Evolutionary conservation across 2,797 vertebrate genomes (phyloP).

Genomic region (Mallotus villosus): DNA sequence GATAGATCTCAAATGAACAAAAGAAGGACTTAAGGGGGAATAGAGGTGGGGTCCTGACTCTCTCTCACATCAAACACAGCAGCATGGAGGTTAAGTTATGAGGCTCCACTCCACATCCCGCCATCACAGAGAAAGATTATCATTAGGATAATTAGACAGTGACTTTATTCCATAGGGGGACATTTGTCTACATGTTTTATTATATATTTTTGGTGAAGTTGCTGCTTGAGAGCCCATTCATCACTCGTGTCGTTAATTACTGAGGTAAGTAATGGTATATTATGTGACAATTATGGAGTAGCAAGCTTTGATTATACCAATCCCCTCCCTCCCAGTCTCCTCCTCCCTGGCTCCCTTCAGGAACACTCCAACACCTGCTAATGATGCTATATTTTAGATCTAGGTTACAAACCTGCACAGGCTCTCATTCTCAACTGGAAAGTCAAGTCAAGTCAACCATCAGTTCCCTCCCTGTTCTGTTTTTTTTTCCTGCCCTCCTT

Average conservation of each 20-base stretch:
- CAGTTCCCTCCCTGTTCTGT: slow-evolving; percentile 57
- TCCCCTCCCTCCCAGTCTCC: background rate
- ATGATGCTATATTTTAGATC: too few species aligned
- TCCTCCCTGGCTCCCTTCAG: background rate
- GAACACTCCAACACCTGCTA: too few species aligned
- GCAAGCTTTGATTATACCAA: background rate
- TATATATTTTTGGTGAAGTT: slow-evolving; percentile 41
- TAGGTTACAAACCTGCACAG: background rate
- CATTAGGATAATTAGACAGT: slow-evolving; percentile 61
- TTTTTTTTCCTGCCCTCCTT: slow-evolving; percentile 48
- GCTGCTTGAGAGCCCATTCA: slow-evolving; percentile 46
- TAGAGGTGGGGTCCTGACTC: slow-evolving; percentile 49
- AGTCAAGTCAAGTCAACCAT: slow-evolving; percentile 53
- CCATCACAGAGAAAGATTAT: slow-evolving; percentile 48
- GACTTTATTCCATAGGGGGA: slow-evolving; percentile 38
- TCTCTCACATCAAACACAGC: slow-evolving; percentile 67
- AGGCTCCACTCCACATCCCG: slow-evolving; percentile 48
- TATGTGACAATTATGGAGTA: slow-evolving; percentile 22
- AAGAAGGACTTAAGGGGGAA: slow-evolving; percentile 58
- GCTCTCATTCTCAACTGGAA: slow-evolving; percentile 33
- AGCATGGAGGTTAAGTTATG: slow-evolving; percentile 12
- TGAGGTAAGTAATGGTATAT: slow-evolving; percentile 32
- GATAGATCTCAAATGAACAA: slow-evolving; percentile 49
- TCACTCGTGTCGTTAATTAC: slow-evolving; percentile 37
- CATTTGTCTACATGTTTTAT: slow-evolving; percentile 36